Evolutionary conservation across 64 coral and sea anemone genomes (phyloP).

Genomic region (Platygyra sinensis): DNA sequence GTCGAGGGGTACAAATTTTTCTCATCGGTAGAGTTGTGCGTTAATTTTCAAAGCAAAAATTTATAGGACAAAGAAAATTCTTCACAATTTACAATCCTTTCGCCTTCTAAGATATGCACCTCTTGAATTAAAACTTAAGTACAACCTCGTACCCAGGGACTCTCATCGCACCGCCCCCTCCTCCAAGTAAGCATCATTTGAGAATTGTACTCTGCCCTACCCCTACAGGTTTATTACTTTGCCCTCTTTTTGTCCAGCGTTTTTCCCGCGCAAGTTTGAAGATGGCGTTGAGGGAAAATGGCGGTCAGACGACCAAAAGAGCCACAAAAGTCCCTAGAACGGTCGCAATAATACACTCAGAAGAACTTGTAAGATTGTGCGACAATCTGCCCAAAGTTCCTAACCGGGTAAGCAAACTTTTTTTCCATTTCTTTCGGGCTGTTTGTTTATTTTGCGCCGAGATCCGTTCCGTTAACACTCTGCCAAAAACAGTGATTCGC

Average conservation of each 20-base stretch:
- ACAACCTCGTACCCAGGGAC: too few relatives aligned
- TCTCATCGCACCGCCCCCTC: too few relatives aligned
- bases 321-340: constrained; percentile 20
- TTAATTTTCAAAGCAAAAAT: too few relatives aligned
- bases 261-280: constrained; percentile 99
- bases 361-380: constrained; percentile 80
- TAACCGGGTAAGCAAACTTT: constrained; percentile 53
- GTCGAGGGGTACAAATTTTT: too few relatives aligned
- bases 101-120: too few relatives aligned
- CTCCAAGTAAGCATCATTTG: background rate
- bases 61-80: too few relatives aligned
- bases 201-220: background rate
- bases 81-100: too few relatives aligned
- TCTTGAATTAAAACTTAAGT: too few relatives aligned
- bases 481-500: too few relatives aligned
- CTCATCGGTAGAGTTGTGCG: too few relatives aligned
- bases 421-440: background rate
- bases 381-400: constrained; percentile 92
- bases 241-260: constrained; percentile 26
- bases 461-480: too few relatives aligned
- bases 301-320: constrained; percentile 57
- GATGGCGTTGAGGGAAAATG: constrained; percentile 59
- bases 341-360: constrained; percentile 74
- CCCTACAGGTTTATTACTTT: constrained; percentile 7
- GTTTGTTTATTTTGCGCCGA: background rate